Conservation (phyloP, 2,797 vertebrate genomes). For the Scolopax bukidnonensis region DNA sequence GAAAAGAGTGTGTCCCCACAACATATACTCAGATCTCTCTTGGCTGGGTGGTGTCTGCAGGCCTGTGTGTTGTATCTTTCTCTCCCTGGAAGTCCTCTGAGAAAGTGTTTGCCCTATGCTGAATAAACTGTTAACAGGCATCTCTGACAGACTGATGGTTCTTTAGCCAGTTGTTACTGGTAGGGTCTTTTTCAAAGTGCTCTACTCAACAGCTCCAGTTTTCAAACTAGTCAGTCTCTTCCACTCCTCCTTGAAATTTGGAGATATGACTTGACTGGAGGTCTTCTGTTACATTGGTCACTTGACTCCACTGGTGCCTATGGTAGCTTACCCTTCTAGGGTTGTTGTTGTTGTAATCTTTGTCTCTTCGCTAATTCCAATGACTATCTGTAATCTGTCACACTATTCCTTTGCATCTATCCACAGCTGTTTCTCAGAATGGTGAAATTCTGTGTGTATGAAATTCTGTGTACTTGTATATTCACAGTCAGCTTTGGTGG, state of each 20-base stretch:
- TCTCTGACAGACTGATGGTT: not conserved
- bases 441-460: not conserved
- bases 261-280: not conserved
- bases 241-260: not conserved
- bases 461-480: not conserved
- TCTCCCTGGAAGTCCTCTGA: not conserved
- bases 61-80: not conserved
- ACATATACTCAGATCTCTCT: not conserved
- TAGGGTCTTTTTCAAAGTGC: not conserved
- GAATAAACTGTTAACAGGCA: not conserved
- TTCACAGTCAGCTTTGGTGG: not conserved
- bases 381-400: not conserved
- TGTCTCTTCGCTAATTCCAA: not conserved
- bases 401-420: not conserved
- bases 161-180: not conserved
- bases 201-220: not conserved
- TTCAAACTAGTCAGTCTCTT: not conserved
- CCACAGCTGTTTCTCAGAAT: not conserved
- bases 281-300: not conserved
- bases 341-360: not conserved
- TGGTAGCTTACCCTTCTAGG: not conserved
- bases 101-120: not conserved
- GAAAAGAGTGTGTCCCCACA: not conserved
- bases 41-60: not conserved
- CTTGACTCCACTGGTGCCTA: not conserved